Evolutionary conservation across 2,888 invertebrate species (phyloP).

Genomic region (Stratiomys singularior): DNA sequence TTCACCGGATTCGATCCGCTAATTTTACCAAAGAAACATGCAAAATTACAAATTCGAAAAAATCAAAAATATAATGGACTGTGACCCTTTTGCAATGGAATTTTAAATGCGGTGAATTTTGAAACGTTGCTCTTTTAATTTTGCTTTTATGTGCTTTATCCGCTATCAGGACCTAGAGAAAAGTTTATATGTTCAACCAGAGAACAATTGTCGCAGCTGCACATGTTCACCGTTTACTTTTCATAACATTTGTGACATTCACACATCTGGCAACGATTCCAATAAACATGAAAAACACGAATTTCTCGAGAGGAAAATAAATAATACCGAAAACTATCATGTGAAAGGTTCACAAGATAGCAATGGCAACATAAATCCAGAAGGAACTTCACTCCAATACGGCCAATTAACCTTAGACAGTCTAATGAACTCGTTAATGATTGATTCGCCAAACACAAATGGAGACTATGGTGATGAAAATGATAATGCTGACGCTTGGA

Average conservation of each 20-base stretch:
- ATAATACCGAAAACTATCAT: too few species aligned
- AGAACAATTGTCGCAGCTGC: background rate
- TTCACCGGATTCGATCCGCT: too few species aligned
- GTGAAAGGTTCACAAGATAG: background rate
- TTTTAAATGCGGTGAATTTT: too few species aligned
- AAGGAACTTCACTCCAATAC: conserved; percentile 21
- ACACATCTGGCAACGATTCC: too few species aligned
- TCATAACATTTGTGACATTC: background rate
- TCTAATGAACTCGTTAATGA: conserved; percentile 54
- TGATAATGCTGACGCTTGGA: background rate
- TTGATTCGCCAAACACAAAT: conserved; percentile 50
- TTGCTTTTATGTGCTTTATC: too few species aligned
- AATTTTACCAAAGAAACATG: too few species aligned
- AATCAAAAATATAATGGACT: too few species aligned
- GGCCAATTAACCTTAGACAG: conserved; percentile 55
- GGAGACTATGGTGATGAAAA: background rate
- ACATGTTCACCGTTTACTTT: background rate
- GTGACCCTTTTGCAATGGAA: too few species aligned
- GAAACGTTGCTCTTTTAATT: too few species aligned
- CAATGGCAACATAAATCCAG: background rate
- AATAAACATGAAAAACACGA: too few species aligned
- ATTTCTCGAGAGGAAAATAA: too few species aligned
- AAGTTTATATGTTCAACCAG: background rate
- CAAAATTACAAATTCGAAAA: too few species aligned
- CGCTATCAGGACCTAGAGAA: background rate